Percentiles rank a stretch among this genome's conserved stretches.
These are phyloP conservation scores for Nymphalis polychloros DNA, from an alignment of 2,888 invertebrate genomes.

Conservation along the genomic window DNA sequence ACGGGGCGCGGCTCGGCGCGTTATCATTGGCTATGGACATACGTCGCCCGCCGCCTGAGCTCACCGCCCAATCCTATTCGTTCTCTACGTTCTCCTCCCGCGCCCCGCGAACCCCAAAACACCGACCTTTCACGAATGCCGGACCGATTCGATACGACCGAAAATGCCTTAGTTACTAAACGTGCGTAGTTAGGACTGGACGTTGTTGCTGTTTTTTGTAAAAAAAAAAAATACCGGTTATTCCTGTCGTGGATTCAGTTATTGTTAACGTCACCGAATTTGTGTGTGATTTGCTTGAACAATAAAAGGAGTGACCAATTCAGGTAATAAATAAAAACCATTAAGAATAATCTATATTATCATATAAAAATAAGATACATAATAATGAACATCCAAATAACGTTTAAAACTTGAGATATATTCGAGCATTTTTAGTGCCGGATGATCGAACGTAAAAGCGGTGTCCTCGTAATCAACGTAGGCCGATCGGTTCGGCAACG, in stretches of 20 bases:
- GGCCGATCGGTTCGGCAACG: constrained; percentile 77
- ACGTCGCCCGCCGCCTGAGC: constrained; percentile 69
- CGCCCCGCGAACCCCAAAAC: constrained; percentile 67
- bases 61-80: constrained; percentile 57
- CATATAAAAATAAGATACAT: constrained; percentile 20
- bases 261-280: constrained; percentile 34
- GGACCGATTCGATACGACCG: constrained; percentile 79
- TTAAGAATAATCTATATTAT: constrained; percentile 16
- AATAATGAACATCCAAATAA: constrained; percentile 11
- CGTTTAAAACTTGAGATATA: constrained; percentile 48
- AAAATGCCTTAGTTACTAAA: constrained; percentile 81
- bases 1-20: constrained; percentile 65
- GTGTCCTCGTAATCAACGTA: constrained; percentile 82
- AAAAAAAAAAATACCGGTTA: constrained; percentile 49
- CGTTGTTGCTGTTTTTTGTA: constrained; percentile 67
- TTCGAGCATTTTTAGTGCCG: constrained; percentile 60
- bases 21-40: constrained; percentile 59
- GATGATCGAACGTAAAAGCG: constrained; percentile 80
- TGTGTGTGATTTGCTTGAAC: constrained; percentile 35
- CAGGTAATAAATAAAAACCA: constrained; percentile 51
- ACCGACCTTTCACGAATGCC: constrained; percentile 79
- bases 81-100: constrained; percentile 59
- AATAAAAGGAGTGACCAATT: constrained; percentile 38
- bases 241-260: constrained; percentile 22
- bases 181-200: constrained; percentile 68